phyloP scores from a whole-genome alignment of 1,140 invertebrate species.

The Aphidius ervi region DNA sequence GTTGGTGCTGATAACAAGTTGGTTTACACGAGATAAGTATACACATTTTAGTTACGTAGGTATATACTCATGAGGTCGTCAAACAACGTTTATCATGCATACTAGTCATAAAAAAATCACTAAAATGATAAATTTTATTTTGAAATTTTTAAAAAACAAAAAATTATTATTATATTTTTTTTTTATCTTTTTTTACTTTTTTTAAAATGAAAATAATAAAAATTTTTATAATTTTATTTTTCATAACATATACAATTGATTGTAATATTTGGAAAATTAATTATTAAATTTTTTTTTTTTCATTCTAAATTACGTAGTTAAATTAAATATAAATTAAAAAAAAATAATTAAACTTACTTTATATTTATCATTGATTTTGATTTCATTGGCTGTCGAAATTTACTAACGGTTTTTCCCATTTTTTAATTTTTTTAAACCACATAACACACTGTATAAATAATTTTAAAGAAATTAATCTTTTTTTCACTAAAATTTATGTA shows the following conservation, averaged over 20 bases:
- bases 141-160: no score
- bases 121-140: no score
- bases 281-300: no score
- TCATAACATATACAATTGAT: no score
- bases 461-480: neutral
- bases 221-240: no score
- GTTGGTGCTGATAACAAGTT: neutral
- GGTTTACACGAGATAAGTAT: slow-evolving; percentile 9
- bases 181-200: neutral
- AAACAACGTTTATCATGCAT: no score
- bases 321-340: slow-evolving; percentile 1
- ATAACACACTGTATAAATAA: neutral
- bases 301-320: neutral
- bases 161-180: neutral
- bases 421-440: slow-evolving; percentile 15
- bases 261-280: no score
- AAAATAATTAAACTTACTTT: slow-evolving; percentile 1
- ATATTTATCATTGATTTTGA: slow-evolving; percentile 41
- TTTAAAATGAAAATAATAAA: no score
- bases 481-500: neutral
- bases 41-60: neutral
- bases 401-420: slow-evolving; percentile 48
- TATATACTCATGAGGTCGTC: no score
- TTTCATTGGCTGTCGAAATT: slow-evolving; percentile 41
- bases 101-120: no score